Conservation (phyloP, 2,797 vertebrate genomes). For the Clarias platycephalus region DNA sequence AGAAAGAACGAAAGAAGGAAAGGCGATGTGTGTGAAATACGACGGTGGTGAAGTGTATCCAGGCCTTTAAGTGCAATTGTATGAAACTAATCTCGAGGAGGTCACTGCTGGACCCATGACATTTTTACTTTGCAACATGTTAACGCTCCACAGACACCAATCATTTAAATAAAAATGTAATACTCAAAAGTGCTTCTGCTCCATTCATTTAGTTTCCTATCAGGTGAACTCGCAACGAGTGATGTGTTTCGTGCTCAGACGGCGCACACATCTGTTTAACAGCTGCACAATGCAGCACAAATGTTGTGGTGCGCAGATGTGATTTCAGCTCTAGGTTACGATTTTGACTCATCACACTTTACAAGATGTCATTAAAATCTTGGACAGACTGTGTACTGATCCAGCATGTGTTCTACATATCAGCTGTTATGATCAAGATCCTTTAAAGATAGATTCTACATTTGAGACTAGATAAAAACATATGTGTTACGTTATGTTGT, state of each 20-base stretch:
- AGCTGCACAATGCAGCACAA: not conserved
- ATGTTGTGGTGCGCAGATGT: not conserved
- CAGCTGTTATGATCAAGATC: not conserved
- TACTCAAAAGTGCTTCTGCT: conserved; percentile 52
- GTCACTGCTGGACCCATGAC: conserved; percentile 59
- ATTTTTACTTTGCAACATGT: conserved; percentile 62
- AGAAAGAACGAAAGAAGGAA: not conserved
- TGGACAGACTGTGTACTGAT: not conserved
- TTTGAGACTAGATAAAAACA: not conserved
- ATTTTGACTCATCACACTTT: not conserved
- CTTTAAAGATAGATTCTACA: not conserved
- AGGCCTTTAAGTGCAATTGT: conserved; percentile 60
- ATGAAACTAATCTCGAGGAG: conserved; percentile 58
- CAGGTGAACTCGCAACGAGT: not conserved
- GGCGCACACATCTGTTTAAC: not conserved
- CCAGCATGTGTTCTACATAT: not conserved
- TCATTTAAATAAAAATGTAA: conserved; percentile 65
- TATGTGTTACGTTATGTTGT: too few species aligned
- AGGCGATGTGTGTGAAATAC: not conserved
- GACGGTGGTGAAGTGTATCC: conserved; percentile 15
- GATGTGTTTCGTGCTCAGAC: not conserved
- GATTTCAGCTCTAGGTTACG: not conserved
- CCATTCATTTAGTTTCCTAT: not conserved
- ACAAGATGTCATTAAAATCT: not conserved
- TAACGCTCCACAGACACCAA: conserved; percentile 63